Evolutionary conservation across 2,113 vertebrate genomes (phyloP), one percentile per base, ranked within the genome.

Genomic region (Sturnus vulgaris): DNA sequence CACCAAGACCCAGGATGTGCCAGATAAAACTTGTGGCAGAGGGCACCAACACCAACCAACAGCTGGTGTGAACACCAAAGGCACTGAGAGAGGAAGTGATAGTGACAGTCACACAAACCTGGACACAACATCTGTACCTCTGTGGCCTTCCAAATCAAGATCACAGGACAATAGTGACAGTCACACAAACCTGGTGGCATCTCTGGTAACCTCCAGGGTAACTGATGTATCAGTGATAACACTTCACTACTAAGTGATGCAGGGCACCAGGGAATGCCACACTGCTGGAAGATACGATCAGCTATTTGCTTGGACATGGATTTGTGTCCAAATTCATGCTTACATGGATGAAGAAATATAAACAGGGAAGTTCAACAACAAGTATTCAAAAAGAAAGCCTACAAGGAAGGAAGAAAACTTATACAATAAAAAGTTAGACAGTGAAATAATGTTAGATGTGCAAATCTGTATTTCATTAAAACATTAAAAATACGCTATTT

Each of bases 221-320:
- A 39, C 18, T 80, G 50, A 87, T 33, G 12, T 18, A 59, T 18
- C 42, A 78, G 22, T 16, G 47, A 11, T 1, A 30, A 28, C 46
- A 23, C 55, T 65, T 79, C 42, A 27, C 46, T 44, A 9, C 42
- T 25, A 47, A 55, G 15, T 20, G 19, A 55, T 7, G 6, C 30
- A 76, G 49, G 37, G 25, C 59, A 53, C 47, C 63, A 76, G 50
- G 56, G 71, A 83, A 72, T 12, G 40, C 30, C 65, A 75, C 40
- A 5, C 4, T 15, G 35, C 0, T 1, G 46, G 25, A 49, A 88
- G 24, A 12, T 24, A 60, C 0, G 5, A 78, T 31, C 52, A 56
- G 33, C 52, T 66, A 10, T 53, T 60, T 52, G 10, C 42, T 75
- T 49, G 40, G 73, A 61, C 21, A 15, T 7, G 9, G 75, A 60